phyloP scores from a whole-genome alignment of 2,888 invertebrate species.

The Alitta virens region DNA sequence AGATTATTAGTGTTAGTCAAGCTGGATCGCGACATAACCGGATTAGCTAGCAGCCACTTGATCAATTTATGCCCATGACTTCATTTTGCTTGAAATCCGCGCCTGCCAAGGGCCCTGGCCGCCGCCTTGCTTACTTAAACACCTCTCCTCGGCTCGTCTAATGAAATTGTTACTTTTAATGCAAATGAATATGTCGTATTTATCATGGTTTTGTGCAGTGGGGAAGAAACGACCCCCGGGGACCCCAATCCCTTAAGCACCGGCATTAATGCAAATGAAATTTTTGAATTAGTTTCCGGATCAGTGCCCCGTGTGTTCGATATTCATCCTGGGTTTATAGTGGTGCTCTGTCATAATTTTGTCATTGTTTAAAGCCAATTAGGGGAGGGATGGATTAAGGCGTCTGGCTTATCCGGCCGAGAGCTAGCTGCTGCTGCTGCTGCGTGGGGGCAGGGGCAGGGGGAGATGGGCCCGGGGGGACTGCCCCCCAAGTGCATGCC shows the following conservation, averaged over 20 bases:
- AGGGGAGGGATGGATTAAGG: constrained; percentile 12
- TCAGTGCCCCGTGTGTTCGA: constrained; percentile 8
- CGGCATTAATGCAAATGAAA: constrained; percentile 21
- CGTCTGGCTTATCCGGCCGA: neutral
- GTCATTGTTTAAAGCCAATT: constrained; percentile 21
- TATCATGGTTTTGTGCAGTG: neutral
- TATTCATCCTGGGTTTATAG: constrained; percentile 16
- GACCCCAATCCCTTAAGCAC: constrained; percentile 15
- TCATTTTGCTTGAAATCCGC: constrained; percentile 3
- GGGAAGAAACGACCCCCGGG: neutral
- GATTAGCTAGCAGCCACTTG: constrained; percentile 1
- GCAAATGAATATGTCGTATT: neutral
- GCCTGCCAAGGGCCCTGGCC: neutral
- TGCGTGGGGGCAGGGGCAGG: no score
- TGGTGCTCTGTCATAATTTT: constrained; percentile 20
- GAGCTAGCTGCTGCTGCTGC: no score
- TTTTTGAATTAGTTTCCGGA: constrained; percentile 18
- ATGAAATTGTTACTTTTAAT: constrained; percentile 4
- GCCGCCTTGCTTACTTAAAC: neutral
- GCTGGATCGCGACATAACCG: constrained; percentile 10
- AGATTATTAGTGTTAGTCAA: constrained; percentile 14
- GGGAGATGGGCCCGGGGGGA: no score
- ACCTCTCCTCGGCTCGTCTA: constrained; percentile 3
- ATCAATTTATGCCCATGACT: constrained; percentile 9
- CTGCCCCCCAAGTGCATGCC: no score